These are phyloP conservation scores for Dromiciops gliroides DNA, from an alignment of 2,113 vertebrate species.

Conservation along the genomic window DNA sequence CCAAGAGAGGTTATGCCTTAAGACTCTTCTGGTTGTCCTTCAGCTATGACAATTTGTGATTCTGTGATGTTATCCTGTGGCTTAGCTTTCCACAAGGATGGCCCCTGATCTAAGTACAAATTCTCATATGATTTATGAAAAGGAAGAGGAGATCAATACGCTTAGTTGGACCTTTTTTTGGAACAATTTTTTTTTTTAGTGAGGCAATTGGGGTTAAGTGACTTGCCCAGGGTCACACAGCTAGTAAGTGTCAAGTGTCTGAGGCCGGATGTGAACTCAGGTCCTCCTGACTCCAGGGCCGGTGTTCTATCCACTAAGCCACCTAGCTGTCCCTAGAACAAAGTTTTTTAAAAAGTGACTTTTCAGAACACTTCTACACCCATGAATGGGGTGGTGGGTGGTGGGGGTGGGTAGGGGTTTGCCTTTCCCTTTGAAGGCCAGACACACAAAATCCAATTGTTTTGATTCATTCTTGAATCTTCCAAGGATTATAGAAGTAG, in stretches of 20 bases:
- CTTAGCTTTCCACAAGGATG: not conserved
- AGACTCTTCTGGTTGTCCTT: not conserved
- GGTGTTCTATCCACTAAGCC: too few relatives aligned
- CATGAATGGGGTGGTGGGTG: not conserved
- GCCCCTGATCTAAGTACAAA: not conserved
- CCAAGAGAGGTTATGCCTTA: not conserved
- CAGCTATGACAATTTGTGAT: not conserved
- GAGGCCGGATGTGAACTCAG: too few relatives aligned
- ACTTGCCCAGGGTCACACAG: too few relatives aligned
- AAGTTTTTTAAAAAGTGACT: not conserved
- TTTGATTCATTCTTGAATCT: constrained; percentile 5
- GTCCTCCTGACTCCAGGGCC: too few relatives aligned
- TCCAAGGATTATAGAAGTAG: not conserved
- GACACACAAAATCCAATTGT: not conserved
- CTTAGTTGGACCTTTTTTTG: not conserved
- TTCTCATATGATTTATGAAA: not conserved
- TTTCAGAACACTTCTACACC: not conserved
- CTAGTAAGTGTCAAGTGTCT: too few relatives aligned
- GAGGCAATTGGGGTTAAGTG: too few relatives aligned
- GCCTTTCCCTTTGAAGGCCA: not conserved
- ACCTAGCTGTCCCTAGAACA: too few relatives aligned
- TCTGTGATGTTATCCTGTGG: not conserved
- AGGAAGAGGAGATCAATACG: not conserved
- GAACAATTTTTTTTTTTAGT: not conserved
- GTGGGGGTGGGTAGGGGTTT: not conserved